Conservation (phyloP, 2,888 invertebrate genomes). For the Ectemnius continuus region DNA sequence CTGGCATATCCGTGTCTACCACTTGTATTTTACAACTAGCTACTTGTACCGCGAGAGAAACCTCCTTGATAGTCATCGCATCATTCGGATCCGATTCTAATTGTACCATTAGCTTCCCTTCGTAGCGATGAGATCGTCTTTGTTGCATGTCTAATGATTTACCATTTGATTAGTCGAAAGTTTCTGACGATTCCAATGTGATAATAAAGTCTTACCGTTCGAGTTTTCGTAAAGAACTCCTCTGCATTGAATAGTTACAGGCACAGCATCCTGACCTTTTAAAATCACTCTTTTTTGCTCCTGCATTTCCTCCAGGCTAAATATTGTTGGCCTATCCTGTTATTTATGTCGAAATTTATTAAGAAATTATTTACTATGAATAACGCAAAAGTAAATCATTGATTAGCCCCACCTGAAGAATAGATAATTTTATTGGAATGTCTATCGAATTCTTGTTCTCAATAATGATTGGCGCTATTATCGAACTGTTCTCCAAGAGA, state of each 20-base stretch:
- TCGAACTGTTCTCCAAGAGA: conserved; percentile 58
- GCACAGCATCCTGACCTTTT: conserved; percentile 52
- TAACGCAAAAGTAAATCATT: neutral
- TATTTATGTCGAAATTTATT: neutral
- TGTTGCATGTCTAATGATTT: conserved; percentile 25
- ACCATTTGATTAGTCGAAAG: neutral
- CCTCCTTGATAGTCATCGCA: conserved; percentile 61
- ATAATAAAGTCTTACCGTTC: neutral
- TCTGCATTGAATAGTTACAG: conserved; percentile 60
- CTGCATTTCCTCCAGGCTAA: conserved; percentile 60
- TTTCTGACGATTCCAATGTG: neutral
- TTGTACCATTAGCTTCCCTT: conserved; percentile 55
- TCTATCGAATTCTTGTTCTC: conserved; percentile 71
- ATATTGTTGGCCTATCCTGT: conserved; percentile 61
- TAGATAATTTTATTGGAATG: conserved; percentile 63
- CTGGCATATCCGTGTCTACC: conserved; percentile 63
- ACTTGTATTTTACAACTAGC: conserved; percentile 64
- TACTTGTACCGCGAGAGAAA: conserved; percentile 61
- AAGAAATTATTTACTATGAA: neutral
- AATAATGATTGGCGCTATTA: conserved; percentile 63
- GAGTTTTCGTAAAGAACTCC: conserved; percentile 43
- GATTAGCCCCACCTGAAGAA: conserved; percentile 61
- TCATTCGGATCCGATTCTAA: conserved; percentile 53
- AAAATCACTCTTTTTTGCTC: conserved; percentile 39
- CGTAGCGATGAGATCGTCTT: conserved; percentile 31